phyloP scores from a whole-genome alignment of 1,140 invertebrate species.

The Drosophila sucinea region DNA sequence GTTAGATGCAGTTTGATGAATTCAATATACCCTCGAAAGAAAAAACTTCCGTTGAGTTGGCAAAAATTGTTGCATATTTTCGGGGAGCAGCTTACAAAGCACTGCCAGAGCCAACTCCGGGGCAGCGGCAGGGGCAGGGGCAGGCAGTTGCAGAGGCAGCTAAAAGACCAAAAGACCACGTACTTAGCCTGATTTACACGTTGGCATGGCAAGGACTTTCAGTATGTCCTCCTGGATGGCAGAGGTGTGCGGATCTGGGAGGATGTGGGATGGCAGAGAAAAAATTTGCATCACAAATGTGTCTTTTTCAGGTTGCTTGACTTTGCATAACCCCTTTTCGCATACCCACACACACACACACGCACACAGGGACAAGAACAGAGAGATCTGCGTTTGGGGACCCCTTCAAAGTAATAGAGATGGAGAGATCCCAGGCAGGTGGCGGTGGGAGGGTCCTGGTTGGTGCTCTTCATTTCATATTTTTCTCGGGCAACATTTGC shows the following conservation, averaged over 20 bases:
- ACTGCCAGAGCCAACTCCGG: conserved; percentile 10
- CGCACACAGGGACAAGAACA: background rate
- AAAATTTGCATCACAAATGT: conserved; percentile 81
- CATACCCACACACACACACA: conserved; percentile 29
- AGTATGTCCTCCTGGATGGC: background rate
- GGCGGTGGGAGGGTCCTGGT: background rate
- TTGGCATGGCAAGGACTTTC: conserved; percentile 52
- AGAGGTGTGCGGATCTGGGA: background rate
- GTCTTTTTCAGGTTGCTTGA: conserved; percentile 82
- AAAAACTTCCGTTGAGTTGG: conserved; percentile 32
- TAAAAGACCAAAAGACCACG: conserved; percentile 78
- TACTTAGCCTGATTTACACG: conserved; percentile 81
- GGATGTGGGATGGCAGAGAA: background rate
- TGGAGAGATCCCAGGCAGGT: background rate
- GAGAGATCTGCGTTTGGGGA: conserved; percentile 1
- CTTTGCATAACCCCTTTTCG: conserved; percentile 78
- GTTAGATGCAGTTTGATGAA: no score
- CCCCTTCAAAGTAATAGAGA: conserved; percentile 59
- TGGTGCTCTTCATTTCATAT: conserved; percentile 67
- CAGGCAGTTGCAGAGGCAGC: conserved; percentile 46
- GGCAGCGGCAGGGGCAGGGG: background rate
- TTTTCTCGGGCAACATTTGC: conserved; percentile 72
- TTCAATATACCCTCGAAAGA: background rate
- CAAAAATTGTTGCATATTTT: conserved; percentile 79
- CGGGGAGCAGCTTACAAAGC: conserved; percentile 31